Evolutionary conservation across 2,888 invertebrate species (phyloP).

Genomic region (Dione vanillae): DNA sequence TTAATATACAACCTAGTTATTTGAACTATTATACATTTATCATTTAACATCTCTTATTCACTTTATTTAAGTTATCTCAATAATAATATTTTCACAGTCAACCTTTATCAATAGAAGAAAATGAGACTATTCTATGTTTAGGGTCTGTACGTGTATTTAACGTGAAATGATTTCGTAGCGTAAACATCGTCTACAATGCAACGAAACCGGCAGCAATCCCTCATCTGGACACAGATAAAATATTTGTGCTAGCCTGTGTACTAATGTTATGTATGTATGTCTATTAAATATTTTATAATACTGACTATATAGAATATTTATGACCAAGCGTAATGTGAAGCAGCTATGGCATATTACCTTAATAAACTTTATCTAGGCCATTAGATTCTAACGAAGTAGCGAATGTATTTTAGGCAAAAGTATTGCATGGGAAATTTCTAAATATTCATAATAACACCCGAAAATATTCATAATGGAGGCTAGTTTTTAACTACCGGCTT

Average conservation of each 20-base stretch:
- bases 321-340: too few species aligned
- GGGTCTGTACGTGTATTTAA: conserved; percentile 34
- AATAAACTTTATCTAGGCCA: not conserved
- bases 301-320: not conserved
- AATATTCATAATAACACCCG: conserved; percentile 37
- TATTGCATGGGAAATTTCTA: conserved; percentile 25
- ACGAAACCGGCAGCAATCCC: conserved; percentile 53
- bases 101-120: not conserved
- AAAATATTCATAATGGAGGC: conserved; percentile 30
- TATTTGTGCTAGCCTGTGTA: conserved; percentile 42
- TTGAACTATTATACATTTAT: too few species aligned
- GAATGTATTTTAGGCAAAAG: conserved; percentile 23
- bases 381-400: conserved; percentile 21
- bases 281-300: not conserved
- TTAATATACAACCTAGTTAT: too few species aligned
- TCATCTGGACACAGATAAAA: conserved; percentile 55
- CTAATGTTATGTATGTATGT: not conserved
- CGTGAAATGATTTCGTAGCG: conserved; percentile 44
- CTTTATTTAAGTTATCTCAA: too few species aligned
- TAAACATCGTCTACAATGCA: conserved; percentile 40
- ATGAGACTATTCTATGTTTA: not conserved
- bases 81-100: not conserved
- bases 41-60: too few species aligned
- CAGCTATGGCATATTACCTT: not conserved
- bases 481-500: conserved; percentile 30